phyloP scores from a whole-genome alignment of 2,888 invertebrate genomes.

The Sinotaia quadrata region DNA sequence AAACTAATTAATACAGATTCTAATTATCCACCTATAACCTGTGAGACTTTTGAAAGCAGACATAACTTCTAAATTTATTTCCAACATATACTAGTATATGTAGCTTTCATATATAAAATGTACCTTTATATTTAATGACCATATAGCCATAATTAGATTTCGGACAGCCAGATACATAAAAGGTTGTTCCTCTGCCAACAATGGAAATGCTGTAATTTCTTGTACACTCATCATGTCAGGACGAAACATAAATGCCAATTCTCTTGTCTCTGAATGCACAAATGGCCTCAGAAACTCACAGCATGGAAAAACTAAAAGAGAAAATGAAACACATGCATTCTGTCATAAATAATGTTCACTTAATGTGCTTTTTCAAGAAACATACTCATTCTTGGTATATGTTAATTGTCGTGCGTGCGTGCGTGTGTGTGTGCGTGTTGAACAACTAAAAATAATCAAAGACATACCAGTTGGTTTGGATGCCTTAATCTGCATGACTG shows the following conservation, averaged over 20 bases:
- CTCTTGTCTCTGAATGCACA: slow-evolving; percentile 61
- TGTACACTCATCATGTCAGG: slow-evolving; percentile 72
- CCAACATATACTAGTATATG: too few relatives aligned
- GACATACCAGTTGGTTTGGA: slow-evolving; percentile 31
- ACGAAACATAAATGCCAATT: slow-evolving; percentile 63
- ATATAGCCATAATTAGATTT: slow-evolving; percentile 72
- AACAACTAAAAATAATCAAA: too few relatives aligned
- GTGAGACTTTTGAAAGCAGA: too few relatives aligned
- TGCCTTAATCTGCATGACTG: slow-evolving; percentile 30
- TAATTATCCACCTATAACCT: too few relatives aligned
- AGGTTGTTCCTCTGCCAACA: slow-evolving; percentile 59
- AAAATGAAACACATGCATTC: background rate
- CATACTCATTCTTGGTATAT: too few relatives aligned
- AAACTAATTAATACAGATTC: too few relatives aligned
- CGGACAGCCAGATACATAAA: slow-evolving; percentile 71
- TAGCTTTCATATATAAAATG: too few relatives aligned
- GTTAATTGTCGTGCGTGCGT: too few relatives aligned
- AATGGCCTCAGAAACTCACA: slow-evolving; percentile 43
- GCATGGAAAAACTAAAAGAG: slow-evolving; percentile 38
- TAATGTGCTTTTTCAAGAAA: too few relatives aligned
- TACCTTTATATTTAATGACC: slow-evolving; percentile 61
- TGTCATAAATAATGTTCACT: too few relatives aligned
- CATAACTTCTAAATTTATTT: too few relatives aligned
- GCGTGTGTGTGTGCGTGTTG: too few relatives aligned
- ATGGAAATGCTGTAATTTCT: slow-evolving; percentile 70